phyloP scores from a whole-genome alignment of 2,797 vertebrate species.

The Gymnodraco acuticeps region DNA sequence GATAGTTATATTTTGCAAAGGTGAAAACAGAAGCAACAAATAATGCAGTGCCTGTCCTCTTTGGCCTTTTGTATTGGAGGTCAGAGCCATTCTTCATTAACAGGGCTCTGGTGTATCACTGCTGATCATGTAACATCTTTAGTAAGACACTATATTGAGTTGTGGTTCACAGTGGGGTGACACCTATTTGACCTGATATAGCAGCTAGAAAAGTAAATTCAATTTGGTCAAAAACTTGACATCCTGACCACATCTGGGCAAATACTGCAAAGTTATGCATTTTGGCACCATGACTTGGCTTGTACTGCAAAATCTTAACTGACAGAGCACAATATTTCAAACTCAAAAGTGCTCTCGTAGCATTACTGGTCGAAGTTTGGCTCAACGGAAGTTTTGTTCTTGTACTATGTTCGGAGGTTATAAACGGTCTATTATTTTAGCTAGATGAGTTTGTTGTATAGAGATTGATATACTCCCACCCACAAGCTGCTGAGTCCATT shows the following conservation, averaged over 20 bases:
- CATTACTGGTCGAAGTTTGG: background rate
- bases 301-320: constrained; percentile 5
- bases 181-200: constrained; percentile 2
- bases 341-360: constrained; percentile 7
- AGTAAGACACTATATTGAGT: background rate
- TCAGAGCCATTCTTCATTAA: constrained; percentile 9
- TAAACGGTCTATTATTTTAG: background rate
- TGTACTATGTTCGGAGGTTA: background rate
- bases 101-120: constrained; percentile 11
- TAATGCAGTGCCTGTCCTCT: background rate
- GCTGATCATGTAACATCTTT: constrained; percentile 10
- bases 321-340: constrained; percentile 13
- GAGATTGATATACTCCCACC: background rate
- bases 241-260: background rate
- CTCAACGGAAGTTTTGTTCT: background rate
- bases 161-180: background rate
- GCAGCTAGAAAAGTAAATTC: background rate
- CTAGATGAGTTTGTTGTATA: background rate
- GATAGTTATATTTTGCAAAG: background rate
- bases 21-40: background rate
- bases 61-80: background rate
- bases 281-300: background rate
- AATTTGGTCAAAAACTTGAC: constrained; percentile 2
- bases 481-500: background rate
- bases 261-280: constrained; percentile 21